Percentiles rank a stretch among this genome's conserved stretches.
Evolutionary conservation across 1,140 invertebrate species (phyloP).

Genomic region (Leptinotarsa defecta): DNA sequence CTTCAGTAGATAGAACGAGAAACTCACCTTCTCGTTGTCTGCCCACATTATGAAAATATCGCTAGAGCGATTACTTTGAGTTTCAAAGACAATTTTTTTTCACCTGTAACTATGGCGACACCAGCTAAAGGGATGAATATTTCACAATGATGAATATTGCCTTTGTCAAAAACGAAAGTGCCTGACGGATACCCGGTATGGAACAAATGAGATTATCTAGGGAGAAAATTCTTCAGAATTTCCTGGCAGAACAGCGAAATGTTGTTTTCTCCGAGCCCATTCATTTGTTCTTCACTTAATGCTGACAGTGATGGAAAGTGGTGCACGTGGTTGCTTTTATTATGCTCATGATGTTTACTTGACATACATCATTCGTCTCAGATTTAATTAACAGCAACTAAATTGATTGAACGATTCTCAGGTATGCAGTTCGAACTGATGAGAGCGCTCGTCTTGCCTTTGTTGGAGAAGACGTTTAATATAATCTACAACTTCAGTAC

Average conservation of each 20-base stretch:
- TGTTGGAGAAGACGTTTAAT: no score
- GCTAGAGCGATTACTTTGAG: no score
- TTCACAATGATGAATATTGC: not conserved
- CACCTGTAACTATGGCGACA: slow-evolving; percentile 5
- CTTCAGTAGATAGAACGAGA: no score
- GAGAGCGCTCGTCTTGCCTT: no score
- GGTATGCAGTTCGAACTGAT: no score
- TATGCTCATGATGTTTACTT: not conserved
- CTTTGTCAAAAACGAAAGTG: not conserved
- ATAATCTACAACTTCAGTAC: no score
- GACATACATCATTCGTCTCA: not conserved
- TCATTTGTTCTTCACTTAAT: not conserved
- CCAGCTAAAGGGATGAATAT: not conserved
- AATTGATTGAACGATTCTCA: not conserved
- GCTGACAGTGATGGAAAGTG: not conserved
- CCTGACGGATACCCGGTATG: slow-evolving; percentile 1
- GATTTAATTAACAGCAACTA: not conserved
- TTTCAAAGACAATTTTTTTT: no score
- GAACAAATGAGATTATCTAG: slow-evolving; percentile 2
- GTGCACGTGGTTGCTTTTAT: slow-evolving; percentile 5
- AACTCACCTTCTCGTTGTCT: no score
- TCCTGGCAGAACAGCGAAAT: not conserved
- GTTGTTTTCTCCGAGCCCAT: not conserved
- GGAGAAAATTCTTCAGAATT: not conserved
- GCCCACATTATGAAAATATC: no score